Percentiles rank a stretch among this genome's conserved stretches.
phyloP scores from a whole-genome alignment of 2,888 invertebrate species.

The Pristionchus arcanus region DNA sequence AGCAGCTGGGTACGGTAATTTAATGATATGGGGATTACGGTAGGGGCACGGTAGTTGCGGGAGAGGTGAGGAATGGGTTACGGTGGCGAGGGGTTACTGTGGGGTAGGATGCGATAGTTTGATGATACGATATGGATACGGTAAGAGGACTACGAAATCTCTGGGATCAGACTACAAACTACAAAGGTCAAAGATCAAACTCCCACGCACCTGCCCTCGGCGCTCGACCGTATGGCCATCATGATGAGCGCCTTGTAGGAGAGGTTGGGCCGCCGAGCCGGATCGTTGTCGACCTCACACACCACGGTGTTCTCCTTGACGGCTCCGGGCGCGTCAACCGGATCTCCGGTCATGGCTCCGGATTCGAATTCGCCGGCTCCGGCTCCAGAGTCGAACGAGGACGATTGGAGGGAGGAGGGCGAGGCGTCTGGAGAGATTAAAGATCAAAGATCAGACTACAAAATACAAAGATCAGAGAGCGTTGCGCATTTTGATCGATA shows the following conservation, averaged over 20 bases:
- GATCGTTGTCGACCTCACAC: constrained; percentile 53
- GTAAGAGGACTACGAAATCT: too few relatives aligned
- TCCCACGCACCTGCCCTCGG: constrained; percentile 85
- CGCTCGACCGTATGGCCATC: constrained; percentile 98
- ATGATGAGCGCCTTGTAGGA: constrained; percentile 99
- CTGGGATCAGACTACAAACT: background rate
- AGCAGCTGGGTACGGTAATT: too few relatives aligned
- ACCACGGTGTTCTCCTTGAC: background rate
- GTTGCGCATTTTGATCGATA: too few relatives aligned
- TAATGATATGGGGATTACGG: too few relatives aligned
- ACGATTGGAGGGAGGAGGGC: constrained; percentile 36
- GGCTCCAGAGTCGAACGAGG: constrained; percentile 18
- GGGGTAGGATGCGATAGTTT: too few relatives aligned
- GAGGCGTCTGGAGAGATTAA: constrained; percentile 2
- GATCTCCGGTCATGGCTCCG: background rate
- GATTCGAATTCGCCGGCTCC: too few relatives aligned
- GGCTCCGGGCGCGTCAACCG: background rate
- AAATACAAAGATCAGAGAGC: too few relatives aligned
- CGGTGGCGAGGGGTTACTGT: too few relatives aligned
- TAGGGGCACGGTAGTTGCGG: too few relatives aligned
- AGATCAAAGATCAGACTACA: constrained; percentile 18
- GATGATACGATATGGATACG: too few relatives aligned
- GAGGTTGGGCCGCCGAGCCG: constrained; percentile 92
- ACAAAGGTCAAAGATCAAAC: background rate
- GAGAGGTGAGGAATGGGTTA: too few relatives aligned